Conservation (phyloP, 2,113 vertebrate genomes). For the Corythoichthys haematopterus region DNA sequence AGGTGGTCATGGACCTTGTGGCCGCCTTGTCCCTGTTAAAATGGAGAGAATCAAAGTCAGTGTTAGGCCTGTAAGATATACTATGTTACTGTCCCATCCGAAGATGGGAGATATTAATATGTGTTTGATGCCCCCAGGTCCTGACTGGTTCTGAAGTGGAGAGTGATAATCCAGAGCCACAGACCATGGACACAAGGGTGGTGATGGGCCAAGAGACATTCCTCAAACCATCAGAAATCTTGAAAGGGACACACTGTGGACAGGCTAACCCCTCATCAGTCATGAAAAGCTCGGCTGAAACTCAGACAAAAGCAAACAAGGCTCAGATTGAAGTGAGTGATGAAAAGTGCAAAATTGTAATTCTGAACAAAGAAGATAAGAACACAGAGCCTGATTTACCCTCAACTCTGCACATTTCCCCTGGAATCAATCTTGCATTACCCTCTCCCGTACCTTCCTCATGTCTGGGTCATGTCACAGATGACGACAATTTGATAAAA, state of each 20-base stretch:
- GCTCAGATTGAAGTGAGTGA: slow-evolving; percentile 51
- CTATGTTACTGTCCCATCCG: not conserved
- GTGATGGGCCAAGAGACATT: slow-evolving; percentile 88
- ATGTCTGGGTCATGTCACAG: slow-evolving; percentile 39
- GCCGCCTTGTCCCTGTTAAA: slow-evolving; percentile 59
- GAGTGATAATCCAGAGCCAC: slow-evolving; percentile 72
- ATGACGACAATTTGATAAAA: slow-evolving; percentile 44
- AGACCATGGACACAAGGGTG: slow-evolving; percentile 78
- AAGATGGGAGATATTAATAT: not conserved
- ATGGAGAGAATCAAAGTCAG: slow-evolving; percentile 79
- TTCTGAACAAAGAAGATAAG: slow-evolving; percentile 36
- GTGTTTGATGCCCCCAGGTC: slow-evolving; percentile 43
- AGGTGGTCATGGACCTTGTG: slow-evolving; percentile 63
- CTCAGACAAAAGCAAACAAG: slow-evolving; percentile 44
- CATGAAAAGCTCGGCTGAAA: slow-evolving; percentile 35
- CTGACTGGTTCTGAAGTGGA: slow-evolving; percentile 76
- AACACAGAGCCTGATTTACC: slow-evolving; percentile 37
- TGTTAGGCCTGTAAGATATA: slow-evolving; percentile 6
- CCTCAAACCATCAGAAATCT: slow-evolving; percentile 64
- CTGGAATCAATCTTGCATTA: slow-evolving; percentile 26
- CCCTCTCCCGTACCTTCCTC: slow-evolving; percentile 28
- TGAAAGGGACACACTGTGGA: slow-evolving; percentile 37
- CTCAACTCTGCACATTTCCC: slow-evolving; percentile 14
- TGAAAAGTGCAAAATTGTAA: slow-evolving; percentile 34
- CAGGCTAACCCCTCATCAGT: slow-evolving; percentile 42